Conservation (phyloP, 1,140 invertebrate species). For the Brachionus asplanchnoidis region DNA sequence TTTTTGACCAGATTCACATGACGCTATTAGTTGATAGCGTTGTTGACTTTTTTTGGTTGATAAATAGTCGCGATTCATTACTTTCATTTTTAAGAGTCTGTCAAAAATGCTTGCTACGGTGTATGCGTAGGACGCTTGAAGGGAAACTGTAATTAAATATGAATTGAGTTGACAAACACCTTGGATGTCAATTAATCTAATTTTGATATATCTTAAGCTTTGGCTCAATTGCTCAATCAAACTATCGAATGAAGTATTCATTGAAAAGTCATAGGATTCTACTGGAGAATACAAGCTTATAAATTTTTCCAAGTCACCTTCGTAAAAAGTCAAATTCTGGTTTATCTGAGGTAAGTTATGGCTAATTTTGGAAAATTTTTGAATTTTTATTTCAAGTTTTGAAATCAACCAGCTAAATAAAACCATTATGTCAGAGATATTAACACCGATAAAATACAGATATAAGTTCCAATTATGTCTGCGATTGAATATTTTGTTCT, state of each 20-base stretch:
- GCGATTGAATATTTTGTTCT: not conserved
- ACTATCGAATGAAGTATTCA: not conserved
- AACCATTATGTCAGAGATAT: slow-evolving; percentile 23
- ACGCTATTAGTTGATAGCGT: not conserved
- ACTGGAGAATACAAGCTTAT: not conserved
- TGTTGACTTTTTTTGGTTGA: not conserved
- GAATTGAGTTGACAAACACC: slow-evolving; percentile 28
- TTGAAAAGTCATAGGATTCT: not conserved
- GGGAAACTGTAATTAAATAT: slow-evolving; percentile 11
- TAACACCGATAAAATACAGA: slow-evolving; percentile 25
- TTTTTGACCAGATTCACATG: not conserved
- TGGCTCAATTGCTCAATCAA: not conserved
- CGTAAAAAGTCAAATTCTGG: not conserved
- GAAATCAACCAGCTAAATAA: slow-evolving; percentile 28
- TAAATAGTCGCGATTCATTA: slow-evolving; percentile 4
- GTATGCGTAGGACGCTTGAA: slow-evolving; percentile 3
- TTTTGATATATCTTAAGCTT: not conserved
- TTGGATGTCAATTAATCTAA: slow-evolving; percentile 24
- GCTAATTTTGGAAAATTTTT: not conserved
- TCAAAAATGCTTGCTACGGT: slow-evolving; percentile 17
- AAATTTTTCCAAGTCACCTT: not conserved
- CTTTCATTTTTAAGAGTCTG: slow-evolving; percentile 15
- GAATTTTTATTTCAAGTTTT: not conserved
- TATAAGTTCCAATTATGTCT: slow-evolving; percentile 37
- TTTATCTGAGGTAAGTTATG: not conserved